A percentile compares a stretch with the other conserved stretches of the same genome.
Conservation (phyloP, 1,140 invertebrate species). For the Diachasmimorpha longicaudata region DNA sequence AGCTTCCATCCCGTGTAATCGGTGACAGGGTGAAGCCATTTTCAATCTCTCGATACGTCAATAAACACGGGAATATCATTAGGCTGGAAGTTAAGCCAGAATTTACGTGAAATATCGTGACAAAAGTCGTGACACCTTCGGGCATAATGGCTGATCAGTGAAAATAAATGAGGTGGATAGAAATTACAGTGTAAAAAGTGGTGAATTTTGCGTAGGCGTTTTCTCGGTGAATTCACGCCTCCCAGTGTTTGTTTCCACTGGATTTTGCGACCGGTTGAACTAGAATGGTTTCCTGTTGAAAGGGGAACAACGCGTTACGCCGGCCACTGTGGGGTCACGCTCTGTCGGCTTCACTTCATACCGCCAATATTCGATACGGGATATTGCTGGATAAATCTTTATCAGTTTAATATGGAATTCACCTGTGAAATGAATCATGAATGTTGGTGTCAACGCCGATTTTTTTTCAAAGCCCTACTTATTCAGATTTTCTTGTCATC, state of each 20-base stretch:
- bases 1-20: neutral
- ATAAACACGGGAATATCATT: constrained; percentile 20
- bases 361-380: neutral
- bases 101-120: neutral
- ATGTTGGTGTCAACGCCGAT: neutral
- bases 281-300: constrained; percentile 51
- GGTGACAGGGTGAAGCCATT: neutral
- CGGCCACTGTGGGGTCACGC: constrained; percentile 37
- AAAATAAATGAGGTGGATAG: neutral
- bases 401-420: neutral
- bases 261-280: constrained; percentile 23
- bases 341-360: constrained; percentile 9
- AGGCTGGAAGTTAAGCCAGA: neutral
- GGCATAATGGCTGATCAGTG: neutral
- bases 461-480: too few relatives aligned
- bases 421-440: neutral
- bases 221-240: constrained; percentile 17
- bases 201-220: constrained; percentile 14
- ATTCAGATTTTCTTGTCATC: too few relatives aligned
- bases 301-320: constrained; percentile 37
- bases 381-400: constrained; percentile 10
- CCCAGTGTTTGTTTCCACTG: constrained; percentile 6
- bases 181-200: neutral
- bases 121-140: constrained; percentile 12
- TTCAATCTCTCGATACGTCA: neutral